Conservation (phyloP, 2,797 vertebrate species). For the Linurgus olivaceus region DNA sequence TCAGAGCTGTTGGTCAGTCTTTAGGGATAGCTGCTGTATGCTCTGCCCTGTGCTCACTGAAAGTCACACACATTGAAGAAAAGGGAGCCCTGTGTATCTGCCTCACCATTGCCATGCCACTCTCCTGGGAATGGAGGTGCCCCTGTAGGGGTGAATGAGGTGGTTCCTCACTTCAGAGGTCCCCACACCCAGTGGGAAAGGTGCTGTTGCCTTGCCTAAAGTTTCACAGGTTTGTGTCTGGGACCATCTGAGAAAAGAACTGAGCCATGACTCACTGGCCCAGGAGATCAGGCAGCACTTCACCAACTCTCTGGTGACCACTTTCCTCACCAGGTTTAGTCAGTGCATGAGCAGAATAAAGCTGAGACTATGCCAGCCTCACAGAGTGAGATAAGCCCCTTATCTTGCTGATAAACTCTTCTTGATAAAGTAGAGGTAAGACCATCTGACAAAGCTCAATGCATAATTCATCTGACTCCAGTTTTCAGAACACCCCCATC, state of each 20-base stretch:
- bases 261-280: background rate
- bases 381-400: background rate
- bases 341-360: background rate
- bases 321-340: background rate
- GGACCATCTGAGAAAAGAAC: background rate
- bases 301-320: background rate
- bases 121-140: background rate
- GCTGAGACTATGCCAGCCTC: background rate
- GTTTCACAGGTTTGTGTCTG: background rate
- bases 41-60: background rate
- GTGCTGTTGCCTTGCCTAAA: background rate
- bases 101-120: background rate
- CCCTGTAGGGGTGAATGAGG: background rate
- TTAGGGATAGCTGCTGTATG: background rate
- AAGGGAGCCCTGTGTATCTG: background rate
- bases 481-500: background rate
- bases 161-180: background rate
- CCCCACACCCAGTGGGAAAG: background rate
- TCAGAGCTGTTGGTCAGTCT: background rate
- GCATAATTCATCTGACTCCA: background rate
- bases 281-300: accelerated
- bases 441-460: background rate
- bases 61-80: background rate
- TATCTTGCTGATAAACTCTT: background rate
- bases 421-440: background rate